phyloP scores from a whole-genome alignment of 1,140 invertebrate species.

The Hyposmocoma kahamanoa region DNA sequence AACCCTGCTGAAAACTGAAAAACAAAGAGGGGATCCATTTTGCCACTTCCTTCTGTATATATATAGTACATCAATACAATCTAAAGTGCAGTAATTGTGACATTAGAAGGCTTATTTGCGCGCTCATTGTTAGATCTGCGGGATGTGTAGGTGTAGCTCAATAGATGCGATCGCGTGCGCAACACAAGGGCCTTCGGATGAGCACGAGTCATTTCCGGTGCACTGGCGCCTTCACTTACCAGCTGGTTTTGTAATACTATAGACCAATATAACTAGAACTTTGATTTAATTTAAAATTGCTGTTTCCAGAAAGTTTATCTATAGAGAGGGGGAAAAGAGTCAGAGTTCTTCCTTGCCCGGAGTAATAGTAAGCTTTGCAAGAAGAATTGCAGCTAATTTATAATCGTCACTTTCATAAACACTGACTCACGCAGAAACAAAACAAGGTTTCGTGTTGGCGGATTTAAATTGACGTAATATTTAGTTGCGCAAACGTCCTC shows the following conservation, averaged over 20 bases:
- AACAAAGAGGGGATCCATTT: too few relatives aligned
- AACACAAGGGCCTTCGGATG: constrained; percentile 35
- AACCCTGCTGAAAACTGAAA: too few relatives aligned
- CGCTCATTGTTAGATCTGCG: not conserved
- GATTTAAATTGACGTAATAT: constrained; percentile 28
- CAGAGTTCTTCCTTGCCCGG: too few relatives aligned
- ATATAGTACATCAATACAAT: too few relatives aligned
- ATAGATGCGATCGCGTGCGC: constrained; percentile 44
- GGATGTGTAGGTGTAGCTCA: constrained; percentile 24
- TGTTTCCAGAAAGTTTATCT: too few relatives aligned
- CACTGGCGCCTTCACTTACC: constrained; percentile 19
- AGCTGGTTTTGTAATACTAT: too few relatives aligned
- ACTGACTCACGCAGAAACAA: constrained; percentile 51
- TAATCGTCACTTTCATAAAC: constrained; percentile 62
- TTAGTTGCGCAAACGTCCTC: constrained; percentile 34
- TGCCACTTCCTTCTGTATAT: too few relatives aligned
- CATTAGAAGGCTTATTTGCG: constrained; percentile 3
- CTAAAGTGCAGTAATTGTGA: constrained; percentile 1
- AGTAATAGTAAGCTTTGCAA: too few relatives aligned
- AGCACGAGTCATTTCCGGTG: constrained; percentile 60
- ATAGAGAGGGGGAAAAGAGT: too few relatives aligned
- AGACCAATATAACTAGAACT: too few relatives aligned
- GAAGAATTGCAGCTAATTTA: constrained; percentile 64
- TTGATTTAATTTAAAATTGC: too few relatives aligned
- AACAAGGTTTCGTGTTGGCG: constrained; percentile 38